Base-by-base conservation (phyloP, 2,888 invertebrate species). In the Eurois occulta region DNA sequence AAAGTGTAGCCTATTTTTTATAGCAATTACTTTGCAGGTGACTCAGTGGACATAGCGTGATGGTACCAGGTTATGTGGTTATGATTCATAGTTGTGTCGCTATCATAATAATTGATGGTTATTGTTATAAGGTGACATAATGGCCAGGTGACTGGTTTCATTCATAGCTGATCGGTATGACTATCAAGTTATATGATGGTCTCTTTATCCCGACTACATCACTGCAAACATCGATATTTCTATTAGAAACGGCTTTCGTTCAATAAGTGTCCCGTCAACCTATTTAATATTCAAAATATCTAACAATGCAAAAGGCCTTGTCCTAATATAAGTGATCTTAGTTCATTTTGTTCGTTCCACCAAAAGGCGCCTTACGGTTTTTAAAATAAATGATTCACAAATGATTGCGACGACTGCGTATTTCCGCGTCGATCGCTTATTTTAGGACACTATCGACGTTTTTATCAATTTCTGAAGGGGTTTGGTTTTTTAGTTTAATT, bases 21-120 rank as follows among this genome's bases (percentile, higher is more conserved):
- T 52, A 62, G 79, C 83, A 88, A 90, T 88, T 90, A 88, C 74
- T 81, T 72, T 52, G 65, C 41, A 65, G 83, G 90, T 92, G 82
- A 92, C 81, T 87, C 83, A 83, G 75, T 62, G 64, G 73, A 80
- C 43, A 76, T 86, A 72, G 86, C 84, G 73, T 88, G 87, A 88
- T 81, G 68, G 78, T 86, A 73, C 75, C 48, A 66, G 69, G 71
- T 86, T 46, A 32, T n/a, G 62, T 64, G n/a, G 18, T 46, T n/a
- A 73, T 84, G 86, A 89, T 75, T 90, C 90, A 90, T 62, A 43
- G 16, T 79, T 60, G 79, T 73, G 73, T 75, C 21, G 72, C 77
- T 72, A 68, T 69, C 32, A 66, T 75, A 68, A 46, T 85, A 78
- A 84, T 86, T 83, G 65, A 82, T 77, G 73, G 68, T n/a, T 48